Conservation (phyloP, 2,888 invertebrate species). For the Terebella lapidaria region DNA sequence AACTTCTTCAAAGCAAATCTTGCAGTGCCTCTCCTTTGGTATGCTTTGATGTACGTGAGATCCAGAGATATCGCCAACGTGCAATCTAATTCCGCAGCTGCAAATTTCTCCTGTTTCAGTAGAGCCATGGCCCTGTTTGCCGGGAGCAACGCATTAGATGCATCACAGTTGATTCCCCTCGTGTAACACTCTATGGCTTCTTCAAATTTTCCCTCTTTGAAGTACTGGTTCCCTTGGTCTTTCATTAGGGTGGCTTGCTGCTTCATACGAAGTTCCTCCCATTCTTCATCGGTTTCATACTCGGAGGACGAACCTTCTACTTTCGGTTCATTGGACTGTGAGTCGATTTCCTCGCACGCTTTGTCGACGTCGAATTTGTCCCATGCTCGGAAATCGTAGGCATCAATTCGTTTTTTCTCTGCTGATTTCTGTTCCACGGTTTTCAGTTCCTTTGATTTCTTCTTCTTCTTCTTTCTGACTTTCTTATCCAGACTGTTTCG, state of each 20-base stretch:
- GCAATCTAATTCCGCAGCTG: slow-evolving; percentile 54
- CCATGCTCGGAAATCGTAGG: slow-evolving; percentile 69
- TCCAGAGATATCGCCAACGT: slow-evolving; percentile 50
- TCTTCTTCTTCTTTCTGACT: slow-evolving; percentile 39
- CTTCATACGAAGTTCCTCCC: slow-evolving; percentile 49
- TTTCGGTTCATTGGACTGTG: background rate
- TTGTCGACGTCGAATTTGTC: slow-evolving; percentile 71
- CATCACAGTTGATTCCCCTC: slow-evolving; percentile 48
- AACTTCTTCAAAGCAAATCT: slow-evolving; percentile 68
- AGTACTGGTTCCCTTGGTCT: slow-evolving; percentile 58
- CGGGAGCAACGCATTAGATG: slow-evolving; percentile 64
- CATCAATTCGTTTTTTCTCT: slow-evolving; percentile 60
- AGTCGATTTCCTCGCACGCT: background rate
- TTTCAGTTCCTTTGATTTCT: slow-evolving; percentile 68
- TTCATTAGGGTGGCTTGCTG: slow-evolving; percentile 68
- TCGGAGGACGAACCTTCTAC: too few relatives aligned
- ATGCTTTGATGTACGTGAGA: slow-evolving; percentile 53
- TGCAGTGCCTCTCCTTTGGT: slow-evolving; percentile 46
- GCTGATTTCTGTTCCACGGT: slow-evolving; percentile 48
- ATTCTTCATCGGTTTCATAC: slow-evolving; percentile 50
- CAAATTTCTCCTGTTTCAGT: slow-evolving; percentile 66
- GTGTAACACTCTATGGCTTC: slow-evolving; percentile 54
- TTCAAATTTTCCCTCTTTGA: slow-evolving; percentile 47
- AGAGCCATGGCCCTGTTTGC: slow-evolving; percentile 85
- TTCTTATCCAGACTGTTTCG: slow-evolving; percentile 45